phyloP scores from a whole-genome alignment of 2,113 vertebrate genomes.

The Brachypteracias leptosomus region DNA sequence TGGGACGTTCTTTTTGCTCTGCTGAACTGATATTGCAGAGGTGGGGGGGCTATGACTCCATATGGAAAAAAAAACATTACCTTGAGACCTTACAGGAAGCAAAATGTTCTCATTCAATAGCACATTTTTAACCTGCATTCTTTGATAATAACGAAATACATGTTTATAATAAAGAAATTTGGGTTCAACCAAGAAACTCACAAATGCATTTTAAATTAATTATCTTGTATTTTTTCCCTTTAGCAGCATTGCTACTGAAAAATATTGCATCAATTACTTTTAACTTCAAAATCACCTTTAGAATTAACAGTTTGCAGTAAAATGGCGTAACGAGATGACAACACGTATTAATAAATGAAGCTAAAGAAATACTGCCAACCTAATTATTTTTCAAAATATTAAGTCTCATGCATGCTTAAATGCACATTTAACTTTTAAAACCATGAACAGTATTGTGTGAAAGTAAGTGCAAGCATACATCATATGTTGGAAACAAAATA shows the following conservation, averaged over 20 bases:
- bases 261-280: not conserved
- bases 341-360: not conserved
- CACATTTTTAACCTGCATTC: not conserved
- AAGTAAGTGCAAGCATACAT: not conserved
- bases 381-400: not conserved
- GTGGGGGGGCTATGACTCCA: not conserved
- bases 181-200: not conserved
- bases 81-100: not conserved
- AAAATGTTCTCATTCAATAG: not conserved
- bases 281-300: not conserved
- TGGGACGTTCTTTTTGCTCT: not conserved
- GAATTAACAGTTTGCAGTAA: not conserved
- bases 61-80: not conserved
- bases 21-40: fast-evolving
- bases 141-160: not conserved
- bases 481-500: not conserved
- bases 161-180: not conserved
- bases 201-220: not conserved
- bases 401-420: not conserved
- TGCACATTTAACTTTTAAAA: not conserved
- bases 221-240: not conserved
- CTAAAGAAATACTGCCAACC: not conserved
- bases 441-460: not conserved
- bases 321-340: not conserved
- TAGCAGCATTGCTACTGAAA: not conserved